Evolutionary conservation across 1,140 invertebrate species (phyloP).

Genomic region (Mercenaria mercenaria): DNA sequence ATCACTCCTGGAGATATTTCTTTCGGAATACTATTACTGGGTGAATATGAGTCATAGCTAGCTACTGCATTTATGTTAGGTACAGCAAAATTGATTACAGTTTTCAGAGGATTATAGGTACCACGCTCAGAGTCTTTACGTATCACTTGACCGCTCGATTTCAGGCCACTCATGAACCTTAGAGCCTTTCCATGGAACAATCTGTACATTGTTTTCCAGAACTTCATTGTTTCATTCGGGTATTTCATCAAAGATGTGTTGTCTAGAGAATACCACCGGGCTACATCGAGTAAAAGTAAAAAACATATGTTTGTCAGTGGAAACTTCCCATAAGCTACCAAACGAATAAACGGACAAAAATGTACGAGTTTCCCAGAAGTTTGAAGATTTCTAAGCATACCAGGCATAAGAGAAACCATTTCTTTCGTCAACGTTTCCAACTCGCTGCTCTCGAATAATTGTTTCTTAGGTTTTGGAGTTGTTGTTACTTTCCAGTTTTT

Average conservation of each 20-base stretch:
- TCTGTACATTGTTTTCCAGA: slow-evolving; percentile 16
- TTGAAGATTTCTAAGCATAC: not conserved
- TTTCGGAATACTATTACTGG: not conserved
- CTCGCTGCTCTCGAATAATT: not conserved
- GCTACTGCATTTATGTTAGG: not conserved
- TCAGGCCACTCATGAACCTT: not conserved
- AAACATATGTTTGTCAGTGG: not conserved
- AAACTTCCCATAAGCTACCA: not conserved
- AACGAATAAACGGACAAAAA: not conserved
- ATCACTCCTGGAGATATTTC: not conserved
- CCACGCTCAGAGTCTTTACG: not conserved
- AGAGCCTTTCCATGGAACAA: slow-evolving; percentile 28
- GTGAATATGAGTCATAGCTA: not conserved
- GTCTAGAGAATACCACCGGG: not conserved
- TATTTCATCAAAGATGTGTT: slow-evolving; percentile 14
- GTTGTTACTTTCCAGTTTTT: not conserved
- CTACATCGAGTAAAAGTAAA: slow-evolving; percentile 8
- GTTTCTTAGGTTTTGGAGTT: not conserved
- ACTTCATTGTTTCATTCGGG: not conserved
- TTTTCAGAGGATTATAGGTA: not conserved
- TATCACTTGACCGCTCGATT: not conserved
- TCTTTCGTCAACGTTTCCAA: not conserved
- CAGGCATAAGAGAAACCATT: not conserved
- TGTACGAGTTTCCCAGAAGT: not conserved
- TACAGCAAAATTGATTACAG: not conserved